These are phyloP conservation scores for Pemphredon lugubris DNA, from an alignment of 2,888 invertebrate genomes.

Conservation along the genomic window DNA sequence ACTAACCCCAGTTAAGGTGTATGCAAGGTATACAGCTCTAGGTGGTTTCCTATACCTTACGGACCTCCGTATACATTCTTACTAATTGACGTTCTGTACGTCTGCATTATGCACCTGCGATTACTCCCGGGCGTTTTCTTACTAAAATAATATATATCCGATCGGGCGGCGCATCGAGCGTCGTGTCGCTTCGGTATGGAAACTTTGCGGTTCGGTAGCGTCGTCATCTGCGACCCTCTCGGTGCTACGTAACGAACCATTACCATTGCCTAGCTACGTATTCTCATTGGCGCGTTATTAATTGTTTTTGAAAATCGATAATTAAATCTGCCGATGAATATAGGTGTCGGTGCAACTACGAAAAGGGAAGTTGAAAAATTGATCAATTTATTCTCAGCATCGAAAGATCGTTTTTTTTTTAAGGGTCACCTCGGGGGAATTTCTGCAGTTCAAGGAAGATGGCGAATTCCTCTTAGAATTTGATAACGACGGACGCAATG, in stretches of 20 bases:
- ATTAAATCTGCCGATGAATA: too few relatives aligned
- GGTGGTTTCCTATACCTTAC: constrained; percentile 71
- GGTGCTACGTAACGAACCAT: too few relatives aligned
- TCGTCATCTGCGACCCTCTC: too few relatives aligned
- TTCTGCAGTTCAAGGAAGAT: too few relatives aligned
- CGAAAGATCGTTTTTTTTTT: too few relatives aligned
- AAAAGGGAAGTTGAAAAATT: too few relatives aligned
- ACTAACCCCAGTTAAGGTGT: constrained; percentile 75
- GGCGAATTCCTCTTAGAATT: constrained; percentile 34
- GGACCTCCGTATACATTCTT: constrained; percentile 79
- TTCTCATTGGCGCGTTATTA: too few relatives aligned
- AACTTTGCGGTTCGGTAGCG: background rate
- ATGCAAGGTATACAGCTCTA: constrained; percentile 71
- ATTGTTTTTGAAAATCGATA: too few relatives aligned
- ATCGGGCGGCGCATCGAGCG: constrained; percentile 30
- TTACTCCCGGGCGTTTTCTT: constrained; percentile 72
- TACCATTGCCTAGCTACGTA: too few relatives aligned
- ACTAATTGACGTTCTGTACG: constrained; percentile 78
- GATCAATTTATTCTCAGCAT: too few relatives aligned
- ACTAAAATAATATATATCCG: constrained; percentile 67
- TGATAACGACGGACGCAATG: constrained; percentile 48
- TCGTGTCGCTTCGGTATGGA: constrained; percentile 4
- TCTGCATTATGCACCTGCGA: constrained; percentile 76
- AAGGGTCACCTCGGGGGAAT: too few relatives aligned
- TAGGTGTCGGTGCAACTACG: too few relatives aligned